These are phyloP conservation scores for Rhingia rostrata DNA, from an alignment of 2,888 invertebrate species.

Conservation along the genomic window DNA sequence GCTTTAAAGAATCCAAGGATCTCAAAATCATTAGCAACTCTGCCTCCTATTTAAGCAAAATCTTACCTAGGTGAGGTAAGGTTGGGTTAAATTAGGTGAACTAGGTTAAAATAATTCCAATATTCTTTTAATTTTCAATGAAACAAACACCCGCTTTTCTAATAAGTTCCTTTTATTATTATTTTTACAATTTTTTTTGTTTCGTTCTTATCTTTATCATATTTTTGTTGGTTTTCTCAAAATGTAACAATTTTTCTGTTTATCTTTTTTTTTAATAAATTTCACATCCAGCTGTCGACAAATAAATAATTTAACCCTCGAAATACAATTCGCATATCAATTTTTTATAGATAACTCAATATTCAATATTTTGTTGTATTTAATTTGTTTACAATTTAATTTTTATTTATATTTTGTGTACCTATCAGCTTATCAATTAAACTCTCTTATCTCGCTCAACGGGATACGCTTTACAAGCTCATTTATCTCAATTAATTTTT, in stretches of 20 bases:
- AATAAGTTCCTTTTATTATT: constrained; percentile 42
- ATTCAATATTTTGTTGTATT: constrained; percentile 35
- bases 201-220: constrained; percentile 17
- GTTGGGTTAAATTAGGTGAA: background rate
- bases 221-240: constrained; percentile 9
- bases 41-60: too few species aligned
- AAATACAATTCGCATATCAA: background rate
- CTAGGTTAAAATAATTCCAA: too few species aligned
- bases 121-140: too few species aligned
- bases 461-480: constrained; percentile 69
- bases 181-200: constrained; percentile 33
- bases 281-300: constrained; percentile 38
- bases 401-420: constrained; percentile 41
- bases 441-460: constrained; percentile 63
- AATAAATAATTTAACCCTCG: constrained; percentile 11
- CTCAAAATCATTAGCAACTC: too few species aligned
- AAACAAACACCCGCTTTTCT: background rate
- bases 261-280: constrained; percentile 16
- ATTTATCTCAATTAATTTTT: background rate
- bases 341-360: constrained; percentile 16
- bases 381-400: constrained; percentile 38
- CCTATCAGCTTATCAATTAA: constrained; percentile 43
- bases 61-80: too few species aligned
- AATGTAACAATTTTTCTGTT: constrained; percentile 15
- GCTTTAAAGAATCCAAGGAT: too few species aligned